phyloP scores from a whole-genome alignment of 2,888 invertebrate species.

The Plutella xylostella region DNA sequence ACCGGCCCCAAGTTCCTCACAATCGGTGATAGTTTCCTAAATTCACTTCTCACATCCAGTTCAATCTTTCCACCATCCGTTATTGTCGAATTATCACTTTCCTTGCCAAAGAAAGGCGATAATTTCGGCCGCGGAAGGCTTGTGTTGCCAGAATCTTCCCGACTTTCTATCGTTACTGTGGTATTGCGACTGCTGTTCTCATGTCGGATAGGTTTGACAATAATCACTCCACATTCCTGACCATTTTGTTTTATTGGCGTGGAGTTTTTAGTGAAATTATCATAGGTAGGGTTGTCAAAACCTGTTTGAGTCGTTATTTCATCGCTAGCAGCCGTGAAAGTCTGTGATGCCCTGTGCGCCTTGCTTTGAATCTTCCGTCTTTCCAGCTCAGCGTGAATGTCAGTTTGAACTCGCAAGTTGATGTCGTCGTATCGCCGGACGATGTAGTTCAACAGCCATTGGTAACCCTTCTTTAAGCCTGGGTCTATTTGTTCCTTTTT shows the following conservation, averaged over 20 bases:
- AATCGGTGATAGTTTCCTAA: constrained; percentile 55
- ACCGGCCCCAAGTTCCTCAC: no score
- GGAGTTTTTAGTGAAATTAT: constrained; percentile 4
- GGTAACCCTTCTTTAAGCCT: constrained; percentile 75
- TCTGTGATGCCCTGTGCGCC: constrained; percentile 42
- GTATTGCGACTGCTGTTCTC: constrained; percentile 45
- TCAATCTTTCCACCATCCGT: constrained; percentile 45
- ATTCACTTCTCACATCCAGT: constrained; percentile 50
- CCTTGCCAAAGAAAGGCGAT: constrained; percentile 52
- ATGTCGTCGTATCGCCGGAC: constrained; percentile 73
- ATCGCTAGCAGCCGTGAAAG: constrained; percentile 41
- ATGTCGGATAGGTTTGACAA: constrained; percentile 45
- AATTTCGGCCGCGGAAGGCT: constrained; percentile 44
- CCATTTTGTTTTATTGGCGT: constrained; percentile 21
- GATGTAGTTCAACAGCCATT: constrained; percentile 79
- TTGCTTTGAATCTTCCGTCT: constrained; percentile 50
- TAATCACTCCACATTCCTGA: constrained; percentile 35
- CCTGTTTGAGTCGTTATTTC: constrained; percentile 56
- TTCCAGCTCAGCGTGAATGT: constrained; percentile 65
- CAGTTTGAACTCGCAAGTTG: constrained; percentile 75
- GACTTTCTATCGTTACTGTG: constrained; percentile 52
- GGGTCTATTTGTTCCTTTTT: constrained; percentile 72
- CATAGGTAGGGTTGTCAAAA: constrained; percentile 58
- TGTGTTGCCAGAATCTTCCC: constrained; percentile 37
- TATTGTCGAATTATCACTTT: constrained; percentile 29